Conservation (phyloP, 1,140 invertebrate species). For the Caenorhabditis briggsae region DNA sequence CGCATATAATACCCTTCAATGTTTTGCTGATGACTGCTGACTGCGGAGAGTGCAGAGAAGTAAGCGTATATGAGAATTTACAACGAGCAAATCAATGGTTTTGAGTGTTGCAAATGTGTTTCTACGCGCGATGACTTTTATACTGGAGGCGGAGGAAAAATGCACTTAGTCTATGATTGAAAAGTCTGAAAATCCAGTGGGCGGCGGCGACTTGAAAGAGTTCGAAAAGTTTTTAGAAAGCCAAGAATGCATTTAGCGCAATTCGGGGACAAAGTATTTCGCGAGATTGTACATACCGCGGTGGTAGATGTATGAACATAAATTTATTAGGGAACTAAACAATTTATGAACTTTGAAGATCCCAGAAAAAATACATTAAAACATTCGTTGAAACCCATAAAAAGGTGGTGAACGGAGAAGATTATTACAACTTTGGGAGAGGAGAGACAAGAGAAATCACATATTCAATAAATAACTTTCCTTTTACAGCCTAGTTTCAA, state of each 20-base stretch:
- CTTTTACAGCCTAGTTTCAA: slow-evolving; percentile 26
- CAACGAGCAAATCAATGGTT: neutral
- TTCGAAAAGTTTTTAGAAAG: neutral
- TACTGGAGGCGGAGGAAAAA: neutral
- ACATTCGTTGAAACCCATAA: slow-evolving; percentile 56
- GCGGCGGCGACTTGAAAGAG: slow-evolving; percentile 18
- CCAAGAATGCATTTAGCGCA: neutral
- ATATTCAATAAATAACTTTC: slow-evolving; percentile 35
- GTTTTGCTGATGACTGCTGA: neutral
- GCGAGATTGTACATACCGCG: slow-evolving; percentile 1
- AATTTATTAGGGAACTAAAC: neutral
- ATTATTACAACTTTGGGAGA: slow-evolving; percentile 47
- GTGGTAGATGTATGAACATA: neutral
- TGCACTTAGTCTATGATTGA: neutral
- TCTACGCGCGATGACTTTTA: neutral
- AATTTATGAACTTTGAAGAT: slow-evolving; percentile 7
- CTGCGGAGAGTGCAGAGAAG: slow-evolving; percentile 10
- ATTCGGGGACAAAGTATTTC: neutral
- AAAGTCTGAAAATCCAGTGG: neutral
- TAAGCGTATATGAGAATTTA: neutral
- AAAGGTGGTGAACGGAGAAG: slow-evolving; percentile 25
- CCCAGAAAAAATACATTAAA: slow-evolving; percentile 47
- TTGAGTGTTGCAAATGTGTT: neutral
- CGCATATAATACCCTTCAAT: neutral
- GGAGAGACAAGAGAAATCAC: slow-evolving; percentile 41